phyloP scores from a whole-genome alignment of 1,140 invertebrate species.

The Fopius arisanus region DNA sequence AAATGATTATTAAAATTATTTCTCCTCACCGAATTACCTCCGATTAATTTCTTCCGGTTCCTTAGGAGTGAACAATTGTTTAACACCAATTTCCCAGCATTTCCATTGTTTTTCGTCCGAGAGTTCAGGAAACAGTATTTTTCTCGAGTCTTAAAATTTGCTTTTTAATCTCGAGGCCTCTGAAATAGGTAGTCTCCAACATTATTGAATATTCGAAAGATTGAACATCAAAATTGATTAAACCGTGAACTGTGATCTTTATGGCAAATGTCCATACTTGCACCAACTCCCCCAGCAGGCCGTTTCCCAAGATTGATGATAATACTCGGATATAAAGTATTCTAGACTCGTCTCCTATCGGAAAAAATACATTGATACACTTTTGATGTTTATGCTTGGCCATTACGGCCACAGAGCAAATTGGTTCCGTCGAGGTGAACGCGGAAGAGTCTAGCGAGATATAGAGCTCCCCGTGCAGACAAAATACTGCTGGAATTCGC shows the following conservation, averaged over 20 bases:
- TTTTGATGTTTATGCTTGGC: not conserved
- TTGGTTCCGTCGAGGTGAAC: not conserved
- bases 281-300: not conserved
- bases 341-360: not conserved
- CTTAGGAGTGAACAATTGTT: too few species aligned
- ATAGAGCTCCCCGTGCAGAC: not conserved
- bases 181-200: too few species aligned
- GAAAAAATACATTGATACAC: not conserved
- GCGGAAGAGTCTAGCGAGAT: not conserved
- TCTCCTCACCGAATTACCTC: too few species aligned
- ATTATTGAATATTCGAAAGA: too few species aligned
- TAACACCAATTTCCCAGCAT: too few species aligned
- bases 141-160: too few species aligned
- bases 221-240: too few species aligned
- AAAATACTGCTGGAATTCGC: not conserved
- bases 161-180: too few species aligned
- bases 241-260: not conserved
- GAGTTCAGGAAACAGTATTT: too few species aligned
- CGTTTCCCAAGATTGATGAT: not conserved
- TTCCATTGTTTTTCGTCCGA: too few species aligned
- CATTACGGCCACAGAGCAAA: not conserved
- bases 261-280: not conserved
- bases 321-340: not conserved
- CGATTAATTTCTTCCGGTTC: too few species aligned
- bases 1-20: too few species aligned